Evolutionary conservation across 2,797 vertebrate genomes (phyloP).

Genomic region (Anabacerthia variegaticeps): DNA sequence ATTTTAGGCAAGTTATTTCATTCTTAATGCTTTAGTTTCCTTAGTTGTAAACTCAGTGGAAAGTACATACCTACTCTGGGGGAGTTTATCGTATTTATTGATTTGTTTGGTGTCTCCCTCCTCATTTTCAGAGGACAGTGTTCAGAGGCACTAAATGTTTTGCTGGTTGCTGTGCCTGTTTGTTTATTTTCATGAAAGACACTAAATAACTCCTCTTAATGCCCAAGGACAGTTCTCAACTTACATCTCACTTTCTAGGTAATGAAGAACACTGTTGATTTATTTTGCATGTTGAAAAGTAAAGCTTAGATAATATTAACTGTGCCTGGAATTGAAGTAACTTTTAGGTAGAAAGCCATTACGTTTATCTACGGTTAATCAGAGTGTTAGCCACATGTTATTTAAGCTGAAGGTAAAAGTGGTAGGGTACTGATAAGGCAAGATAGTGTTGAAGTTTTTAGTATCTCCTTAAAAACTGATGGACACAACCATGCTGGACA

Average conservation of each 20-base stretch:
- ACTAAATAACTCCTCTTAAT: not conserved
- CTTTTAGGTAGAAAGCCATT: not conserved
- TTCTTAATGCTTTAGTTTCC: not conserved
- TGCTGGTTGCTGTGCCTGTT: not conserved
- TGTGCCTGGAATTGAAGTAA: not conserved
- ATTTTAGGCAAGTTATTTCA: not conserved
- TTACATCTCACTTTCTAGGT: not conserved
- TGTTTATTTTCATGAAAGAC: not conserved
- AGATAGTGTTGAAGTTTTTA: not conserved
- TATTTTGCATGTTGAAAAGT: not conserved
- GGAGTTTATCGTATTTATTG: not conserved
- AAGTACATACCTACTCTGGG: not conserved
- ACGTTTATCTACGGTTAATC: not conserved
- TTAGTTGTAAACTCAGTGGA: not conserved
- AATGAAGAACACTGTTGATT: not conserved
- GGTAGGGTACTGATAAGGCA: not conserved
- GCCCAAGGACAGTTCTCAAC: not conserved
- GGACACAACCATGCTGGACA: not conserved
- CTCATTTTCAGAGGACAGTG: not conserved
- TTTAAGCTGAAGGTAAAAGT: slow-evolving; percentile 3
- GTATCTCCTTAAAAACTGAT: not conserved
- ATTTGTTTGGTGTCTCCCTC: not conserved
- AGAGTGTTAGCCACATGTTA: not conserved
- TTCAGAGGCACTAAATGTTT: not conserved
- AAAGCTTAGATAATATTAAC: not conserved